These are phyloP conservation scores for Anniella stebbinsi DNA, from an alignment of 2,797 vertebrate genomes.

Conservation along the genomic window DNA sequence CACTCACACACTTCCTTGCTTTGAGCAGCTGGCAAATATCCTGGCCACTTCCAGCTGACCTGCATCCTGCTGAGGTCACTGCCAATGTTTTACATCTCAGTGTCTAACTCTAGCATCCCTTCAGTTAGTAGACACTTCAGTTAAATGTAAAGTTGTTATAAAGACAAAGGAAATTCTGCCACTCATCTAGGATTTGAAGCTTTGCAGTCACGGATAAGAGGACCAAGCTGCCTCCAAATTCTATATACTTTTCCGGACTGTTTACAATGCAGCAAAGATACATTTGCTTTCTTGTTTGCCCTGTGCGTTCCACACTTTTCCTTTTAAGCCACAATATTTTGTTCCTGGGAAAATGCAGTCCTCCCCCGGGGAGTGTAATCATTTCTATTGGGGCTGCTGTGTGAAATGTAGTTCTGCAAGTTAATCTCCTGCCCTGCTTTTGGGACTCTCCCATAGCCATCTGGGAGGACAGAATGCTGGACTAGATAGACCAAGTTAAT, in stretches of 20 bases:
- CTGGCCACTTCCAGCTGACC: constrained; percentile 78
- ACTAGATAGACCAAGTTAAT: too few relatives aligned
- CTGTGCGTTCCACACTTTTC: not conserved
- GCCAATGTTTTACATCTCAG: constrained; percentile 82
- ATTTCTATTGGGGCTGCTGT: not conserved
- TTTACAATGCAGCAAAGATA: not conserved
- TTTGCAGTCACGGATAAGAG: not conserved
- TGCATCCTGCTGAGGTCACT: constrained; percentile 75
- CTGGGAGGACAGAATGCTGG: too few relatives aligned
- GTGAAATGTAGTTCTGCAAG: not conserved
- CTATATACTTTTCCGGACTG: not conserved
- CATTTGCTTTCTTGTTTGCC: not conserved
- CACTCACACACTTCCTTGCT: constrained; percentile 56
- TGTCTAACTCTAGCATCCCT: constrained; percentile 57
- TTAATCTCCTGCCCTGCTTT: too few relatives aligned
- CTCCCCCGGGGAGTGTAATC: not conserved
- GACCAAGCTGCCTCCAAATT: constrained; percentile 22
- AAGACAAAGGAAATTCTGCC: not conserved
- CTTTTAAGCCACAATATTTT: not conserved
- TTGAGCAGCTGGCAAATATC: constrained; percentile 73
- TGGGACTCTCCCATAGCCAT: too few relatives aligned
- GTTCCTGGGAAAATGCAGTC: not conserved
- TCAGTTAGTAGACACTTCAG: constrained; percentile 73
- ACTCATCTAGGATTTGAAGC: not conserved
- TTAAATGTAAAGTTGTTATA: constrained; percentile 30